Conservation (phyloP, 2,888 invertebrate genomes). For the Stenurella melanura region DNA sequence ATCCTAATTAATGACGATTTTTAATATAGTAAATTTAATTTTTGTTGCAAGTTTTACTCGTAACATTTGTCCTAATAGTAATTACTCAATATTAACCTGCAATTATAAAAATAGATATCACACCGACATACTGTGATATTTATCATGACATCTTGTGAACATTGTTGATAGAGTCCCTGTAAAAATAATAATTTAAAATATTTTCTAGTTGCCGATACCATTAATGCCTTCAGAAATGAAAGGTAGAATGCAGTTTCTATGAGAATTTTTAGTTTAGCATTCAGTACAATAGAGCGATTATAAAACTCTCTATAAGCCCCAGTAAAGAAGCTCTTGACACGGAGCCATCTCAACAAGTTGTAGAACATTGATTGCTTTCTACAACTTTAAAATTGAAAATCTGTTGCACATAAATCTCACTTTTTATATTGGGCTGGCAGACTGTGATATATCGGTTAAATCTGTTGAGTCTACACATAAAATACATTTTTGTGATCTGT, state of each 20-base stretch:
- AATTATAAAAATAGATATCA: too few relatives aligned
- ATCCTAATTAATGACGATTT: too few relatives aligned
- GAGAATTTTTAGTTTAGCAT: neutral
- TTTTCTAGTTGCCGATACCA: neutral
- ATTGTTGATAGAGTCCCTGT: too few relatives aligned
- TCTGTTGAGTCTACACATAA: neutral
- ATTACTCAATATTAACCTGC: too few relatives aligned
- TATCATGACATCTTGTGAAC: too few relatives aligned
- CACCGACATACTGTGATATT: too few relatives aligned
- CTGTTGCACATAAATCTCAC: constrained; percentile 7
- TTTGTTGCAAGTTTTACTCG: too few relatives aligned
- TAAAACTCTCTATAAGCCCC: neutral
- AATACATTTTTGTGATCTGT: neutral
- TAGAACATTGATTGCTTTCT: constrained; percentile 18
- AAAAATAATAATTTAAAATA: neutral
- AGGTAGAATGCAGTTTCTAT: neutral
- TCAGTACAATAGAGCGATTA: neutral
- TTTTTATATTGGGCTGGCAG: constrained; percentile 1
- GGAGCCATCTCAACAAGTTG: constrained; percentile 7
- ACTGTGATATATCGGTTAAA: neutral
- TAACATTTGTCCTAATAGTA: too few relatives aligned
- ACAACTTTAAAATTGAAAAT: constrained; percentile 23
- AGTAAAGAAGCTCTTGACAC: neutral
- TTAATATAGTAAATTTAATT: too few relatives aligned
- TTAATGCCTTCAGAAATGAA: neutral